These are phyloP conservation scores for Drosophila trapezifrons DNA, from an alignment of 1,140 invertebrate genomes.

Conservation along the genomic window DNA sequence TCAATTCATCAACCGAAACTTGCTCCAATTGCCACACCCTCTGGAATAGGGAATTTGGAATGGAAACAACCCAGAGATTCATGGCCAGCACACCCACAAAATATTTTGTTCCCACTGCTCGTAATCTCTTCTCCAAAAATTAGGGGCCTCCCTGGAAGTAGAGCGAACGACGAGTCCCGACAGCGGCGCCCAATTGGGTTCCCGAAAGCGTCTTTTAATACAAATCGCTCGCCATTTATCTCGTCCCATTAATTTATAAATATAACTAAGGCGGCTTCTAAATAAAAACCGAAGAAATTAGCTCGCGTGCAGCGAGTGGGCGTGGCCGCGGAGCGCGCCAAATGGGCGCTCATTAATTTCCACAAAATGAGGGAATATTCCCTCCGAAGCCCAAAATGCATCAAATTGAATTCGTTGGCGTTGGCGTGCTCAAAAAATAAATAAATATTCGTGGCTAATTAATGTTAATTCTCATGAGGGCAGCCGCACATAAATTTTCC, in stretches of 20 bases:
- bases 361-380: conserved; percentile 67
- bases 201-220: conserved; percentile 61
- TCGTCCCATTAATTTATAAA: conserved; percentile 78
- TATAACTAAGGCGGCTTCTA: conserved; percentile 70
- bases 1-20: conserved; percentile 51
- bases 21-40: conserved; percentile 55
- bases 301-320: conserved; percentile 68
- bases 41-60: conserved; percentile 22
- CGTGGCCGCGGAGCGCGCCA: conserved; percentile 61
- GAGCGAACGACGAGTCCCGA: conserved; percentile 46
- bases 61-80: conserved; percentile 24
- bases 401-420: conserved; percentile 68
- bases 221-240: conserved; percentile 75
- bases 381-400: conserved; percentile 58
- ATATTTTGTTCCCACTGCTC: not conserved
- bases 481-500: conserved; percentile 58
- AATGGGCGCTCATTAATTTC: conserved; percentile 79
- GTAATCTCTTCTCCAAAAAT: conserved; percentile 2
- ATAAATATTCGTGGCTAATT: conserved; percentile 62
- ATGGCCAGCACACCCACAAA: conserved; percentile 50
- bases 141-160: conserved; percentile 46
- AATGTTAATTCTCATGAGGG: conserved; percentile 65
- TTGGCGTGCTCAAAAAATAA: conserved; percentile 52
- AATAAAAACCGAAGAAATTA: conserved; percentile 21
- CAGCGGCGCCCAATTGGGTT: conserved; percentile 60